Conservation (phyloP, 23 tunicate genomes). For the Ciona savignyi region DNA sequence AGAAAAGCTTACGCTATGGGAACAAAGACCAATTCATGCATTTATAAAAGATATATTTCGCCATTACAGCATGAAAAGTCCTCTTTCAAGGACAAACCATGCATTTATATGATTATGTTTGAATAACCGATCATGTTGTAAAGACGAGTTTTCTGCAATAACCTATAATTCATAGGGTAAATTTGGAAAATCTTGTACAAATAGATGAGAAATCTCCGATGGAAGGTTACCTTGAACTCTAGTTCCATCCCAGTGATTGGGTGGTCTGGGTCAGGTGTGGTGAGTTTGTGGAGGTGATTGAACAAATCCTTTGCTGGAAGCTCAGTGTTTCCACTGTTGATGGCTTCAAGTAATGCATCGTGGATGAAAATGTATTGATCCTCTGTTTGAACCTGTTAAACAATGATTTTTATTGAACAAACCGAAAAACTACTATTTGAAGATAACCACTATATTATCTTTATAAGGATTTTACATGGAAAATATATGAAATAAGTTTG, state of each 20-base stretch:
- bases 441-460: too few species aligned
- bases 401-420: not conserved
- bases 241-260: slow-evolving; percentile 80
- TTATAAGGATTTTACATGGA: too few species aligned
- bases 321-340: slow-evolving; percentile 89
- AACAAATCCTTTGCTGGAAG: slow-evolving; percentile 66
- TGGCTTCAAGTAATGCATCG: slow-evolving; percentile 95
- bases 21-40: too few species aligned
- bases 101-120: not conserved
- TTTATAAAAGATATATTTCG: too few species aligned
- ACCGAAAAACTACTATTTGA: not conserved
- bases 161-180: too few species aligned
- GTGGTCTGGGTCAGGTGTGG: slow-evolving; percentile 34
- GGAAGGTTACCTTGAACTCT: slow-evolving; percentile 62
- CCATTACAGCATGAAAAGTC: too few species aligned
- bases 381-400: slow-evolving; percentile 84
- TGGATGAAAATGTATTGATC: slow-evolving; percentile 97
- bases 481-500: not conserved
- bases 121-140: too few species aligned
- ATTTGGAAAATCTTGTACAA: not conserved
- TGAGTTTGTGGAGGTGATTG: slow-evolving; percentile 80
- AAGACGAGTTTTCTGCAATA: too few species aligned
- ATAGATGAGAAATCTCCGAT: not conserved
- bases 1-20: too few species aligned
- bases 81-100: not conserved